Evolutionary conservation across 2,113 vertebrate genomes (phyloP).

Genomic region (Melanotaenia duboulayi): DNA sequence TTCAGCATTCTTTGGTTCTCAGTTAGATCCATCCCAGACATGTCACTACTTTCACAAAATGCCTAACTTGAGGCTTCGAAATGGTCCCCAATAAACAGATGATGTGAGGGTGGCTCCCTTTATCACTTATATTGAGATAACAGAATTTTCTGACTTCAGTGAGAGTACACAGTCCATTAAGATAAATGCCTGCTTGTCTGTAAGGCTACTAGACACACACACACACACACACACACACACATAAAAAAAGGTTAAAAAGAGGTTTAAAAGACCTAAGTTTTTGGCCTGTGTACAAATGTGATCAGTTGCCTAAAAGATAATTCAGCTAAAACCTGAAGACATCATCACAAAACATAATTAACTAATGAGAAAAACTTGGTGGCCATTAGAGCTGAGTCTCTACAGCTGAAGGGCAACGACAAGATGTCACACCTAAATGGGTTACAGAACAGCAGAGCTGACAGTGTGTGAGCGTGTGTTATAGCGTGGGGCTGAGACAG

Average conservation of each 20-base stretch:
- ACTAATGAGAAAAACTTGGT: conserved; percentile 66
- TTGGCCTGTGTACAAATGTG: conserved; percentile 27
- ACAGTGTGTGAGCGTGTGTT: conserved; percentile 2
- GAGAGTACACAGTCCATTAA: conserved; percentile 4
- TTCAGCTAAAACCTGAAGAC: conserved; percentile 46
- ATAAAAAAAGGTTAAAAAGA: not conserved
- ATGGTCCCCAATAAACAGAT: not conserved
- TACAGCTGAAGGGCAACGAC: conserved; percentile 52
- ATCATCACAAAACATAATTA: conserved; percentile 68
- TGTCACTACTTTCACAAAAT: not conserved
- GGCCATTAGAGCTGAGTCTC: conserved; percentile 56
- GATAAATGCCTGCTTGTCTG: conserved; percentile 19
- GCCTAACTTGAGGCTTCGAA: not conserved
- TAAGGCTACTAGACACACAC: conserved; percentile 7
- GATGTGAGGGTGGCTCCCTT: not conserved
- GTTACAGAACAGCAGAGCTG: conserved; percentile 46
- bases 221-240: not conserved
- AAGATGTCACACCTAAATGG: conserved; percentile 62
- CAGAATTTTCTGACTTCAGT: not conserved
- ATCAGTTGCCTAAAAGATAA: conserved; percentile 57
- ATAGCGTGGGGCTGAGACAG: conserved; percentile 22
- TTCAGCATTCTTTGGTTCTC: not conserved
- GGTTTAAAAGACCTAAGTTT: conserved; percentile 18
- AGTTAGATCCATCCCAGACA: not conserved
- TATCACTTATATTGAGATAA: not conserved